Evolutionary conservation across 2,888 invertebrate species (phyloP).

Genomic region (Pheosia gnoma): DNA sequence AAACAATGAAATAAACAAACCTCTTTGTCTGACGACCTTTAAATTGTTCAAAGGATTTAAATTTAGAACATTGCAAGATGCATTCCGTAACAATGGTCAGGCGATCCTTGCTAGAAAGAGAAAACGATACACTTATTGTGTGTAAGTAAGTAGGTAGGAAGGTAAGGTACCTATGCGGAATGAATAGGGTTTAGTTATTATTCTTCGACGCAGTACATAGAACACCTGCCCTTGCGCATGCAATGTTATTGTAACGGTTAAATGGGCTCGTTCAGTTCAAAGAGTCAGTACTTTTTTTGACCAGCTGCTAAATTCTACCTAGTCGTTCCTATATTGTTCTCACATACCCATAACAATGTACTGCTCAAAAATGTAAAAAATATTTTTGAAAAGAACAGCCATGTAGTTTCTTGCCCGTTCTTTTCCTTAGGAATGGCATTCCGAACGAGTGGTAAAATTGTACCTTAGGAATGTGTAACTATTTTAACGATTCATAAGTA

Average conservation of each 20-base stretch:
- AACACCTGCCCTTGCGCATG: constrained; percentile 34
- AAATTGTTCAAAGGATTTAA: constrained; percentile 29
- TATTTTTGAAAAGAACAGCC: neutral
- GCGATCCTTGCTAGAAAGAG: constrained; percentile 26
- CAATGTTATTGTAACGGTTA: constrained; percentile 33
- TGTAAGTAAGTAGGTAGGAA: constrained; percentile 20
- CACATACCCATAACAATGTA: too few species aligned
- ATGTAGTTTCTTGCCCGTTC: too few species aligned
- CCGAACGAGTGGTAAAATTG: too few species aligned
- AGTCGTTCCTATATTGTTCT: too few species aligned
- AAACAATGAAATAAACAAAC: constrained; percentile 10
- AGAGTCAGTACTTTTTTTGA: too few species aligned
- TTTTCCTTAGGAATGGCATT: too few species aligned
- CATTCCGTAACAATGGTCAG: constrained; percentile 26
- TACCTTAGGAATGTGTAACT: too few species aligned
- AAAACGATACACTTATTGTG: constrained; percentile 12
- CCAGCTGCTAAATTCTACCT: too few species aligned
- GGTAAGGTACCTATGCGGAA: constrained; percentile 28
- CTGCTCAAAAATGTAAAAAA: neutral
- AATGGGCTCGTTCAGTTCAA: neutral
- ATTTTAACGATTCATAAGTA: too few species aligned
- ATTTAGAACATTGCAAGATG: constrained; percentile 32
- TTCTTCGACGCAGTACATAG: constrained; percentile 11
- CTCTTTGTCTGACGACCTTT: constrained; percentile 28
- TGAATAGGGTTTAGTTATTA: constrained; percentile 28